Percentiles rank a stretch among this genome's conserved stretches.
Conservation (phyloP, 2,797 vertebrate genomes). For the Phoeniculus purpureus region DNA sequence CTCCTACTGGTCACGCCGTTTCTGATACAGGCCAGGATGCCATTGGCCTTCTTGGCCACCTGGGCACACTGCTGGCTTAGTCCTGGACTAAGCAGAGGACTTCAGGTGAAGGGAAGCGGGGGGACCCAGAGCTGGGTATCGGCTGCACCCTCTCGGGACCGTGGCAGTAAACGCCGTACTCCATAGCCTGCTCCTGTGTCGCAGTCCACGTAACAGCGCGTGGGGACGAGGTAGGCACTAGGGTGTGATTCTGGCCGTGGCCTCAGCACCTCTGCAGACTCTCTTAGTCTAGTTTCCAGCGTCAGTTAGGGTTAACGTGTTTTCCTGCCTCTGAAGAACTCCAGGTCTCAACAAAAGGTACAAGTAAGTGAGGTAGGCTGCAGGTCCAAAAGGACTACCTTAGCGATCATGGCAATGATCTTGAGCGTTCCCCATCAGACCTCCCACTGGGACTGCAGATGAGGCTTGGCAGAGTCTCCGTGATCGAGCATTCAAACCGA, state of each 20-base stretch:
- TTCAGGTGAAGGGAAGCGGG: not conserved
- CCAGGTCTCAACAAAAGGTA: not conserved
- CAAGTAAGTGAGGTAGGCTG: not conserved
- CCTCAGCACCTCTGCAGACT: not conserved
- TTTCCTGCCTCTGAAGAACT: not conserved
- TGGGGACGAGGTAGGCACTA: not conserved
- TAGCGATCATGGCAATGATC: not conserved
- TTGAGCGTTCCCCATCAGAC: not conserved
- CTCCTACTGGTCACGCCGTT: no score
- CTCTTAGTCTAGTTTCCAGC: not conserved
- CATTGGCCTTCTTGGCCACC: no score
- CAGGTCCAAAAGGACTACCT: not conserved
- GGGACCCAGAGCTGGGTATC: not conserved
- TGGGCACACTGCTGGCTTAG: no score
- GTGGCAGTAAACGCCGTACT: not conserved
- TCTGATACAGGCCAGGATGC: no score
- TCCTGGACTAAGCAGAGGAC: not conserved
- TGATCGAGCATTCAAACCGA: not conserved
- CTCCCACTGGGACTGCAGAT: not conserved
- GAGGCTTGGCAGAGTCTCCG: not conserved
- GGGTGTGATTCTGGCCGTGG: not conserved
- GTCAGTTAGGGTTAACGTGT: fast-evolving
- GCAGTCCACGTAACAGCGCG: not conserved
- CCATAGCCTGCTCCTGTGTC: not conserved
- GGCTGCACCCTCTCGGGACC: not conserved